phyloP scores from a whole-genome alignment of 2,797 vertebrate species.

The Dermochelys coriacea region DNA sequence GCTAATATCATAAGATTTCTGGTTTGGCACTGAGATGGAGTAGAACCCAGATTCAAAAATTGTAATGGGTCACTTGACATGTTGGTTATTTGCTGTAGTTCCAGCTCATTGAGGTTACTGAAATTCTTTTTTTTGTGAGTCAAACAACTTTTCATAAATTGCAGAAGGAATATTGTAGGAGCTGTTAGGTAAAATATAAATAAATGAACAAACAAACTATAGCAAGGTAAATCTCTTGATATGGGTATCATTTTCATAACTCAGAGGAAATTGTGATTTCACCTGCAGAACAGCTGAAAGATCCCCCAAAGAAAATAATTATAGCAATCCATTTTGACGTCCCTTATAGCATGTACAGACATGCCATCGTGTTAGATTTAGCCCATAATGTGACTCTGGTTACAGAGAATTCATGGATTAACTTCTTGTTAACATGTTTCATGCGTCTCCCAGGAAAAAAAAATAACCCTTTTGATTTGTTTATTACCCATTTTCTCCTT shows the following conservation, averaged over 20 bases:
- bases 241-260: not conserved
- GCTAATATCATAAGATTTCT: slow-evolving; percentile 36
- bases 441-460: not conserved
- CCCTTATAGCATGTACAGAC: not conserved
- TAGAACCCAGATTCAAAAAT: slow-evolving; percentile 29
- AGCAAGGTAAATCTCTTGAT: not conserved
- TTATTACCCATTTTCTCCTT: not conserved
- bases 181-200: not conserved
- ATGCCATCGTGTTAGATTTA: not conserved
- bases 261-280: not conserved
- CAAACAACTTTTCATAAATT: slow-evolving; percentile 6
- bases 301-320: not conserved
- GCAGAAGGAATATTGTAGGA: not conserved
- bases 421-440: not conserved
- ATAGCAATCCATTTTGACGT: not conserved
- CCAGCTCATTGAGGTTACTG: not conserved
- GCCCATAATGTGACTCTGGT: rapidly evolving
- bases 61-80: not conserved
- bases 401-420: not conserved
- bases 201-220: not conserved
- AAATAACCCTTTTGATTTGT: not conserved
- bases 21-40: slow-evolving; percentile 8
- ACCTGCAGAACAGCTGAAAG: not conserved
- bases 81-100: slow-evolving; percentile 11
- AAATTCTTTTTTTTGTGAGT: not conserved